phyloP scores from a whole-genome alignment of 1,140 invertebrate species.

The Xylocopa sonorina region DNA sequence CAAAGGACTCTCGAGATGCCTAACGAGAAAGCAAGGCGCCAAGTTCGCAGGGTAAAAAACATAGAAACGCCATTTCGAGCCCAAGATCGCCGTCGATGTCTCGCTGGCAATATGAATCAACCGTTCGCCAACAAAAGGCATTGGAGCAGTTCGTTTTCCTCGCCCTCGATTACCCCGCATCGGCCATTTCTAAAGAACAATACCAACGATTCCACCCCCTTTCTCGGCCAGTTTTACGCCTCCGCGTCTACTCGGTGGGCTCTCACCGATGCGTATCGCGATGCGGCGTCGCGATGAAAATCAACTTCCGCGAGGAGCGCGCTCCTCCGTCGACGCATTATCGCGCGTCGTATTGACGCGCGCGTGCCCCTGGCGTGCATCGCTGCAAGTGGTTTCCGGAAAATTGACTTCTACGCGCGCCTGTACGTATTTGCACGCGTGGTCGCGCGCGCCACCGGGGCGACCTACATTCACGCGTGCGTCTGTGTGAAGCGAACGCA shows the following conservation, averaged over 20 bases:
- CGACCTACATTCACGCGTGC: constrained; percentile 24
- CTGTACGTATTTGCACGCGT: constrained; percentile 33
- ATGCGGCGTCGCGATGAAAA: background rate
- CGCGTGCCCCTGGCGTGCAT: background rate
- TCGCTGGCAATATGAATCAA: no score
- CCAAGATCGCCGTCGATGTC: no score
- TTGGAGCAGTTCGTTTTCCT: no score
- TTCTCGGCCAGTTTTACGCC: background rate
- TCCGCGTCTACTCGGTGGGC: background rate
- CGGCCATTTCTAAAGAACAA: background rate
- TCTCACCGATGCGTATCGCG: background rate
- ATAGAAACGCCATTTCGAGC: no score
- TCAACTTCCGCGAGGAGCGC: background rate
- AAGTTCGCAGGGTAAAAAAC: no score
- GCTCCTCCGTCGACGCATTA: constrained; percentile 7
- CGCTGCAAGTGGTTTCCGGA: constrained; percentile 3
- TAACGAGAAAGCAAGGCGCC: no score
- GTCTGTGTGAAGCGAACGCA: no score
- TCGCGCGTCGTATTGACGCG: constrained; percentile 4
- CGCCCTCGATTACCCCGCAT: no score
- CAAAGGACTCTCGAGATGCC: no score
- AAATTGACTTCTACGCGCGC: constrained; percentile 20
- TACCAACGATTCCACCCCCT: background rate
- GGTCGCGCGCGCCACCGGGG: background rate
- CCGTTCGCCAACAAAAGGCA: no score